A percentile compares a stretch with the other conserved stretches of the same genome.
Evolutionary conservation across 2,888 invertebrate species (phyloP).

Genomic region (Rhyacophila evoluta): DNA sequence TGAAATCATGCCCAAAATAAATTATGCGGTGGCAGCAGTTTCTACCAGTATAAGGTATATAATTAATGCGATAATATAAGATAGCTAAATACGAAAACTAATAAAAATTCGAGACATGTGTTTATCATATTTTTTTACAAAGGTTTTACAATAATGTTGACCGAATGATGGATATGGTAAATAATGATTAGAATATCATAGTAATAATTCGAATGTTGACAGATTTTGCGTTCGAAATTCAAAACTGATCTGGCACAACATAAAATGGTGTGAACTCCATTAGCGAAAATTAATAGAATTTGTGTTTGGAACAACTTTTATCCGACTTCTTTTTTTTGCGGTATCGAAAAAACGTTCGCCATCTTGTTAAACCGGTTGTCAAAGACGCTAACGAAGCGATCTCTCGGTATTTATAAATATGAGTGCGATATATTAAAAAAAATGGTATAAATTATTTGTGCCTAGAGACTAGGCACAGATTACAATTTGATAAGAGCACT

Average conservation of each 20-base stretch:
- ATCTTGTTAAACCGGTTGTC: conserved; percentile 22
- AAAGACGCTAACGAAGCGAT: conserved; percentile 22
- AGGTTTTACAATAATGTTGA: too few relatives aligned
- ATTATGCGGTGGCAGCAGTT: too few relatives aligned
- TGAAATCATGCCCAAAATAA: too few relatives aligned
- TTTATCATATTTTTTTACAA: too few relatives aligned
- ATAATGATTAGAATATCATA: too few relatives aligned
- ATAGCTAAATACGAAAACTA: too few relatives aligned
- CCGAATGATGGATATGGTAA: too few relatives aligned
- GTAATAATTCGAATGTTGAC: too few relatives aligned
- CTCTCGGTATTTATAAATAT: conserved; percentile 5
- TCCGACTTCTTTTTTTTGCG: not conserved
- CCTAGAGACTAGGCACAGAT: conserved; percentile 6
- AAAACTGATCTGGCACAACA: conserved; percentile 24
- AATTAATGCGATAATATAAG: too few relatives aligned
- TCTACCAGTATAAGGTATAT: too few relatives aligned
- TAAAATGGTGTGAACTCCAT: conserved; percentile 7
- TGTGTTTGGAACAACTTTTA: not conserved
- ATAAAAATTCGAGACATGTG: too few relatives aligned
- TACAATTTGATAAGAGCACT: conserved; percentile 19
- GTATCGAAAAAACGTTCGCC: not conserved
- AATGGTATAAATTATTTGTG: not conserved
- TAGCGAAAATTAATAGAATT: conserved; percentile 1
- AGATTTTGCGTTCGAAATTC: not conserved
- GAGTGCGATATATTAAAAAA: not conserved